These are phyloP conservation scores for Clunio marinus DNA, from an alignment of 2,888 invertebrate genomes.

Conservation along the genomic window DNA sequence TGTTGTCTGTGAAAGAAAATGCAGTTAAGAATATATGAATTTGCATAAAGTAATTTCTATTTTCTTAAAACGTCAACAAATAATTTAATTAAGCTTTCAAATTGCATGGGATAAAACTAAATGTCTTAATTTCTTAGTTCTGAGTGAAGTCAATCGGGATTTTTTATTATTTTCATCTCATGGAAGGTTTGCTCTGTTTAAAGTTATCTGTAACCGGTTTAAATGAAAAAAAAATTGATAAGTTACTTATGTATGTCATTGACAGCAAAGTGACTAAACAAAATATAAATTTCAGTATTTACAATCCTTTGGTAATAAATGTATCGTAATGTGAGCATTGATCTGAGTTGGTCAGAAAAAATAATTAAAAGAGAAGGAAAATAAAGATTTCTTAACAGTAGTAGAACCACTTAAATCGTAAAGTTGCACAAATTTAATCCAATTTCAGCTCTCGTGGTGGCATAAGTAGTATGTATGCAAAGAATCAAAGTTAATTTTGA, in stretches of 20 bases:
- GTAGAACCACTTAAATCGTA: neutral
- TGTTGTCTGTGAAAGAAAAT: neutral
- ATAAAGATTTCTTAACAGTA: too few species aligned
- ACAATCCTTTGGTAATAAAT: too few species aligned
- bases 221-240: neutral
- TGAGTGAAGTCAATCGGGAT: neutral
- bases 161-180: too few species aligned
- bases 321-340: too few species aligned
- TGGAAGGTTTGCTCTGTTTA: too few species aligned
- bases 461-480: neutral
- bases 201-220: too few species aligned
- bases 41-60: conserved; percentile 11
- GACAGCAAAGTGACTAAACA: neutral
- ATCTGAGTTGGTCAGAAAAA: too few species aligned
- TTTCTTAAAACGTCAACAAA: conserved; percentile 11
- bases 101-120: neutral
- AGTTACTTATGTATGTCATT: neutral
- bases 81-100: conserved; percentile 26
- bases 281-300: neutral
- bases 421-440: neutral
- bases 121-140: neutral
- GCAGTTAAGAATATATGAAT: neutral
- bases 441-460: neutral
- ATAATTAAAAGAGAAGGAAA: too few species aligned
- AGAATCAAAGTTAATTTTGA: neutral